A percentile compares a stretch with the other conserved stretches of the same genome.
phyloP scores from a whole-genome alignment of 1,140 invertebrate genomes.

The Lordiphosa stackelbergi region DNA sequence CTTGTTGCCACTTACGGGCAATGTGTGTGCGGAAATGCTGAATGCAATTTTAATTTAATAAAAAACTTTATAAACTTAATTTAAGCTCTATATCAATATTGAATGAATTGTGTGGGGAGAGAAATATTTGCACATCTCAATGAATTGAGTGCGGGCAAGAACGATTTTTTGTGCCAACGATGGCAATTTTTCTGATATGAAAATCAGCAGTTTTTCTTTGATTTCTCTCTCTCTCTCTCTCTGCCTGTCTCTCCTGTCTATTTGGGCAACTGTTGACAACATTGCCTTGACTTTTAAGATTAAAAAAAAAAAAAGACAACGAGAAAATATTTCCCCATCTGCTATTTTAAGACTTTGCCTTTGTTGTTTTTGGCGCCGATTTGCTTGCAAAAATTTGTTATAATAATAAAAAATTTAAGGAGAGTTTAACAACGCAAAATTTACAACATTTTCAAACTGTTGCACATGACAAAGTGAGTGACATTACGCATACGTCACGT shows the following conservation, averaged over 20 bases:
- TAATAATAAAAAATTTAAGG: constrained; percentile 49
- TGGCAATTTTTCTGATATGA: constrained; percentile 66
- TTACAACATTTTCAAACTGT: constrained; percentile 57
- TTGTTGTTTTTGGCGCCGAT: constrained; percentile 36
- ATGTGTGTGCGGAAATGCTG: constrained; percentile 17
- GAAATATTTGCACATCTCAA: constrained; percentile 58
- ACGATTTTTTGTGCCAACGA: constrained; percentile 62
- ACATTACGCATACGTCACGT: constrained; percentile 43
- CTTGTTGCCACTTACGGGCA: constrained; percentile 12
- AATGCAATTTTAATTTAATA: constrained; percentile 50
- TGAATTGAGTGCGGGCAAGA: constrained; percentile 55
- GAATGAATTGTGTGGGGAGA: constrained; percentile 4
- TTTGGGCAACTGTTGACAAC: constrained; percentile 60
- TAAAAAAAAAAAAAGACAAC: constrained; percentile 18
- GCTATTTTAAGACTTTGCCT: constrained; percentile 25
- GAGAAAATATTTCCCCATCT: constrained; percentile 4
- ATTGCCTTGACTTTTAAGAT: constrained; percentile 48
- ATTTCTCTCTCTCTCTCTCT: constrained; percentile 30
- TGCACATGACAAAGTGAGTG: constrained; percentile 62
- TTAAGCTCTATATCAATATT: constrained; percentile 67
- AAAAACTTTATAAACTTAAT: constrained; percentile 68
- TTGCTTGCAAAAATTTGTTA: constrained; percentile 50
- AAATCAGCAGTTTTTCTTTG: constrained; percentile 67
- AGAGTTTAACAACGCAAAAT: constrained; percentile 30
- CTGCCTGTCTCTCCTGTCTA: neutral